These are phyloP conservation scores for Spea multiplicata DNA, from an alignment of 2,113 vertebrate genomes.

Conservation along the genomic window DNA sequence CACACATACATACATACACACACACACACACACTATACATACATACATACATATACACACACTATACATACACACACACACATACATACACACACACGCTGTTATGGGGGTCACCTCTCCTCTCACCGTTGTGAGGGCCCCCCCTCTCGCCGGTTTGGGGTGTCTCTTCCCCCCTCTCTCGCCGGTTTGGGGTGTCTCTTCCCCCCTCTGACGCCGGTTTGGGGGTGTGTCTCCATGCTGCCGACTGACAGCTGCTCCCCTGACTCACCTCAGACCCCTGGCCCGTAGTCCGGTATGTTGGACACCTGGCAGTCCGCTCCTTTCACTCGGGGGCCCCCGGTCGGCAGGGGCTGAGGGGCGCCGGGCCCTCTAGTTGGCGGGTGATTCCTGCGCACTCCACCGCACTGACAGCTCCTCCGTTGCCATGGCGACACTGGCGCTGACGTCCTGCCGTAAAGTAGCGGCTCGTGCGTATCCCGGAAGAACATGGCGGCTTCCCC, in stretches of 20 bases:
- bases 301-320: too few species aligned
- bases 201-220: neutral
- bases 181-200: too few species aligned
- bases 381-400: constrained; percentile 7
- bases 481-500: neutral
- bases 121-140: neutral
- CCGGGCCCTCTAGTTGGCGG: neutral
- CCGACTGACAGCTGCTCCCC: neutral
- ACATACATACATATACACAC: too few species aligned
- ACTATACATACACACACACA: too few species aligned
- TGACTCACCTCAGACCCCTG: neutral
- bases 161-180: too few species aligned
- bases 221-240: neutral
- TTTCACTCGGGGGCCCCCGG: constrained; percentile 15
- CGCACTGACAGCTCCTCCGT: constrained; percentile 6
- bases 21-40: too few species aligned
- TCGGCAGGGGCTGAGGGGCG: constrained; percentile 5
- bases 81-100: too few species aligned
- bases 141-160: too few species aligned
- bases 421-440: constrained; percentile 10
- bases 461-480: neutral
- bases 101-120: neutral
- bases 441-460: constrained; percentile 33
- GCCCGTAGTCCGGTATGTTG: too few species aligned
- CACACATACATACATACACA: too few species aligned